Percentiles rank a stretch among this genome's conserved stretches.
These are phyloP conservation scores for Pheosia gnoma DNA, from an alignment of 2,888 invertebrate genomes.

Conservation along the genomic window DNA sequence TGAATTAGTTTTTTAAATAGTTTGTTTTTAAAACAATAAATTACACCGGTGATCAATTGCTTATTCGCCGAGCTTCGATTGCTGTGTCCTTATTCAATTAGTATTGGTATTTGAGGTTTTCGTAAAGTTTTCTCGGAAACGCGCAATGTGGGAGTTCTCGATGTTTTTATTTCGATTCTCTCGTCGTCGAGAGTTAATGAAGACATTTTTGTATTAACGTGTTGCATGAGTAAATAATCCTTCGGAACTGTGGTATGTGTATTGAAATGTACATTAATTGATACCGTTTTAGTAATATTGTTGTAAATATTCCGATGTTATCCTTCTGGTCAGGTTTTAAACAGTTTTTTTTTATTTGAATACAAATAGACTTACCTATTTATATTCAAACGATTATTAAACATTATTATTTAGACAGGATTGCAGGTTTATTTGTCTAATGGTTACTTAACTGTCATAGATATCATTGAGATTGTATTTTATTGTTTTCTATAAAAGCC, in stretches of 20 bases:
- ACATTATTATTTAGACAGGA: too few relatives aligned
- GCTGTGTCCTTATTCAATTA: slow-evolving; percentile 67
- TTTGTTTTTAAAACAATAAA: slow-evolving; percentile 42
- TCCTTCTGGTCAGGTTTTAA: too few relatives aligned
- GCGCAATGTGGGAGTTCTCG: slow-evolving; percentile 71
- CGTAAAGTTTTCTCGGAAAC: slow-evolving; percentile 72
- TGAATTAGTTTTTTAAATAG: slow-evolving; percentile 6
- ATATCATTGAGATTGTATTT: too few relatives aligned
- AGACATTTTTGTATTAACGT: slow-evolving; percentile 70
- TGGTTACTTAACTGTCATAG: too few relatives aligned
- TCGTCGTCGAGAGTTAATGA: slow-evolving; percentile 63
- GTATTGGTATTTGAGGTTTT: slow-evolving; percentile 69
- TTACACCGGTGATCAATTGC: slow-evolving; percentile 44
- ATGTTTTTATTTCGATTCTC: slow-evolving; percentile 58
- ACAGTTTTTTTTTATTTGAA: too few relatives aligned
- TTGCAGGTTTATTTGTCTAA: too few relatives aligned
- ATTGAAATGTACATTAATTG: neutral
- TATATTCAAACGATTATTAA: too few relatives aligned
- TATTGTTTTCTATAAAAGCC: too few relatives aligned
- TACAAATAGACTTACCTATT: too few relatives aligned
- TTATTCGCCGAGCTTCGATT: slow-evolving; percentile 56
- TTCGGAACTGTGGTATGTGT: slow-evolving; percentile 15
- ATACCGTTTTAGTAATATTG: too few relatives aligned
- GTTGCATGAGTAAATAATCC: slow-evolving; percentile 64
- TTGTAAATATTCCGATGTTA: too few relatives aligned